These are phyloP conservation scores for Zygaena filipendulae DNA, from an alignment of 2,888 invertebrate genomes.

Conservation along the genomic window DNA sequence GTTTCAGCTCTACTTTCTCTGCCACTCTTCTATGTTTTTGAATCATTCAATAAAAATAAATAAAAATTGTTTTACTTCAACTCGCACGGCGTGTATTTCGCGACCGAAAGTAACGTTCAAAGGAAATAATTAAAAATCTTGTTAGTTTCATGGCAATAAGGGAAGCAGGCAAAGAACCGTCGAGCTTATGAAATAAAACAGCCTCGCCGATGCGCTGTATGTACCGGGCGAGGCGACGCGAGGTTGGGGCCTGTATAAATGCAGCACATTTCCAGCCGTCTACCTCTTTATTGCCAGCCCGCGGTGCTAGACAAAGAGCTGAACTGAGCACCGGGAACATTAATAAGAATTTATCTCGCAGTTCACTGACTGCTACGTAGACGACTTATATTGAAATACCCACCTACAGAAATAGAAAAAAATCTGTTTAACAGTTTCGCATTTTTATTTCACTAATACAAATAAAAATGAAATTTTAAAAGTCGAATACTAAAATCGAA, in stretches of 20 bases:
- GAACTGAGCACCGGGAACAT: conserved; percentile 44
- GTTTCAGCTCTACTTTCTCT: too few species aligned
- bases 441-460: too few species aligned
- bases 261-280: conserved; percentile 56
- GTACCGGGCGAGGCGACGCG: conserved; percentile 25
- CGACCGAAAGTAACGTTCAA: conserved; percentile 54
- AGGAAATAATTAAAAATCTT: conserved; percentile 67
- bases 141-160: conserved; percentile 58
- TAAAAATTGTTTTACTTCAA: too few species aligned
- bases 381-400: background rate
- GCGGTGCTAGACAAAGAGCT: conserved; percentile 54
- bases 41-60: too few species aligned
- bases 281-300: conserved; percentile 55
- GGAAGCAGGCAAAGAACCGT: conserved; percentile 47
- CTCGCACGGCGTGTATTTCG: conserved; percentile 30
- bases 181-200: conserved; percentile 50
- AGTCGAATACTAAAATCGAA: too few species aligned
- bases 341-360: conserved; percentile 49
- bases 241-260: conserved; percentile 50
- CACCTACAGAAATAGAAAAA: background rate
- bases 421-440: too few species aligned
- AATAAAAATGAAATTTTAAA: too few species aligned
- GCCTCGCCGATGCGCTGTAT: conserved; percentile 27
- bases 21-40: too few species aligned
- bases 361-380: too few species aligned